phyloP scores from a whole-genome alignment of 2,113 vertebrate species.

The Megaceryle torquata region DNA sequence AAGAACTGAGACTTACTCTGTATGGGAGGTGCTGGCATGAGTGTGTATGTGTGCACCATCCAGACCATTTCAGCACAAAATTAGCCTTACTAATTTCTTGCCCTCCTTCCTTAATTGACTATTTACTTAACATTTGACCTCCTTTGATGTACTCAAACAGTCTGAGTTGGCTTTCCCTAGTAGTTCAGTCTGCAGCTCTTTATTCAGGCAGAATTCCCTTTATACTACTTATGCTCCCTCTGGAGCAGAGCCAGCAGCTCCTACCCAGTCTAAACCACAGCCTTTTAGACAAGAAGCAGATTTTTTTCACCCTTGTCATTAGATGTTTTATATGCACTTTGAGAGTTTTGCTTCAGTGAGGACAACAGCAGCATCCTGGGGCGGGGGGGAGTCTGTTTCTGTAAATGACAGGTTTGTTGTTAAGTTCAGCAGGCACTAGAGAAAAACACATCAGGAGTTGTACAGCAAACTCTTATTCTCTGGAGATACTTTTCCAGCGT shows the following conservation, averaged over 20 bases:
- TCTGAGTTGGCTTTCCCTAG: not conserved
- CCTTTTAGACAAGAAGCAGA: not conserved
- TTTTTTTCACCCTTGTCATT: not conserved
- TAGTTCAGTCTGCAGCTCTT: not conserved
- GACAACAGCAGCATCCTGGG: not conserved
- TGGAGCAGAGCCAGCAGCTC: not conserved
- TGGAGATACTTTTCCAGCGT: not conserved
- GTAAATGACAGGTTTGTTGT: not conserved
- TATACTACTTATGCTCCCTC: not conserved
- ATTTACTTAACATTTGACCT: slow-evolving; percentile 36
- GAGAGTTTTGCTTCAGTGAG: not conserved
- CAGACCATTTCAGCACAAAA: not conserved
- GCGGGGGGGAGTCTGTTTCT: not conserved
- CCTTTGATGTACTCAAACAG: not conserved
- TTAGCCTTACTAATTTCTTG: slow-evolving; percentile 19
- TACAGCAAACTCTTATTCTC: not conserved
- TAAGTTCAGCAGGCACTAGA: not conserved
- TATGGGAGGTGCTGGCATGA: not conserved
- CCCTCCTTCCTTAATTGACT: not conserved
- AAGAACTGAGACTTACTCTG: not conserved
- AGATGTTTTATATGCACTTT: not conserved
- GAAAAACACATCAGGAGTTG: not conserved
- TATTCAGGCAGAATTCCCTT: not conserved
- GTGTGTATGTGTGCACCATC: not conserved
- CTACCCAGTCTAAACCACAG: not conserved